Percentiles rank a stretch among this genome's conserved stretches.
Conservation (phyloP, 2,113 vertebrate species). For the Ciconia stormi region DNA sequence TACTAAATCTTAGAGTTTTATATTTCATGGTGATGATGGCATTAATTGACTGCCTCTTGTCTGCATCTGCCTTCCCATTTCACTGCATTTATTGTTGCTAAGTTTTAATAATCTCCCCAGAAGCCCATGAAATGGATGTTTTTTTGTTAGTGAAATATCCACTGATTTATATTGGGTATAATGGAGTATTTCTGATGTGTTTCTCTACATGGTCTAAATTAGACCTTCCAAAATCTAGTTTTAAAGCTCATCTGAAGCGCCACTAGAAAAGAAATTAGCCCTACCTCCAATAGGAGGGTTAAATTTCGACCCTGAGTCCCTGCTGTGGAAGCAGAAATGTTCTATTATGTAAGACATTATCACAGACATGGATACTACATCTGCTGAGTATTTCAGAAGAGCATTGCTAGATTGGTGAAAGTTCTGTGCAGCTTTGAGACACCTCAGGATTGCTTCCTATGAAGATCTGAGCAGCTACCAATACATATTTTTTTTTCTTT, state of each 20-base stretch:
- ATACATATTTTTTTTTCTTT: not conserved
- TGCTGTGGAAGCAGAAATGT: not conserved
- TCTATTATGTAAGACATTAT: not conserved
- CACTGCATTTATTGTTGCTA: not conserved
- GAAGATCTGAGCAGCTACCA: not conserved
- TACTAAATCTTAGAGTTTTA: not conserved
- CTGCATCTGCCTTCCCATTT: not conserved
- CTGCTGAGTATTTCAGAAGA: not conserved
- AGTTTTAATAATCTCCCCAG: not conserved
- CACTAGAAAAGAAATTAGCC: not conserved
- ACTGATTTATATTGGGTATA: not conserved
- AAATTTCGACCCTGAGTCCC: not conserved
- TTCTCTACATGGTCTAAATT: not conserved
- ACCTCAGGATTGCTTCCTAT: not conserved
- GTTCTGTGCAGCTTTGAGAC: not conserved
- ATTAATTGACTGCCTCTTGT: not conserved
- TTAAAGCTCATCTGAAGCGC: not conserved
- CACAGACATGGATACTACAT: not conserved
- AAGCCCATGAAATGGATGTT: not conserved
- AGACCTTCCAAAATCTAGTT: not conserved
- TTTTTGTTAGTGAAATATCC: not conserved
- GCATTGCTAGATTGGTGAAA: not conserved
- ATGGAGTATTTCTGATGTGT: not conserved
- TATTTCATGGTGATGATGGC: not conserved
- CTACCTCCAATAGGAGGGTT: not conserved